Evolutionary conservation across 2,888 invertebrate species (phyloP), one percentile per base, ranked within the genome.

Genomic region (Ctena decussata): DNA sequence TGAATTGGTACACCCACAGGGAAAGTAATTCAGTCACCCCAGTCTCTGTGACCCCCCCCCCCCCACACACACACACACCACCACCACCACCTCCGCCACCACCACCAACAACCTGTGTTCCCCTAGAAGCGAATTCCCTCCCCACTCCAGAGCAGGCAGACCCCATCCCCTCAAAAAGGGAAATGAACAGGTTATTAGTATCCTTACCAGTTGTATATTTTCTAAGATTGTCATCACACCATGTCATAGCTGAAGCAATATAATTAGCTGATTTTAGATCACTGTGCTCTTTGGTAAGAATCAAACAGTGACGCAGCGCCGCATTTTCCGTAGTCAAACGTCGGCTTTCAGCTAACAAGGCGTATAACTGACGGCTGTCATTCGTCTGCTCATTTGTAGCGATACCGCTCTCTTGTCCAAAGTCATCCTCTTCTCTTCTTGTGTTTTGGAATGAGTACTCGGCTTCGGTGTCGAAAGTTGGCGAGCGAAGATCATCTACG

Each of bases 181-280:
- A n/a, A n/a, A n/a, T n/a, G n/a, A n/a, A n/a, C n/a, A n/a, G n/a
- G 6, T 41, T 11, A 41, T 11, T 41, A 41, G 15, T 11, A 41
- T 30, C 65, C 77, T 49, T 75, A 91, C 90, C 86, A 74, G 79
- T 69, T 37, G 86, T 80, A 39, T 84, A 88, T 12, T 72, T 24
- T 37, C 82, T 82, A 12, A 91, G 84, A 37, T 78, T 84, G 1
- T 81, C 80, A 39, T 91, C 89, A 57, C 77, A 85, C 70, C 84
- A 86, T 0, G 84, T 53, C 57, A 91, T 70, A 21, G 80, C 84
- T 15, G 86, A 76, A 0, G 89, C 72, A 30, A 90, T 46, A 21
- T 85, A 77, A 37, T 83, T 85, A 44, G 84, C 76, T 8, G 83
- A 84, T 27, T 84, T 76, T 41, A 91, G 79, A 6, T 86, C 82